phyloP scores from a whole-genome alignment of 1,140 invertebrate species.

The Chionoecetes opilio region DNA sequence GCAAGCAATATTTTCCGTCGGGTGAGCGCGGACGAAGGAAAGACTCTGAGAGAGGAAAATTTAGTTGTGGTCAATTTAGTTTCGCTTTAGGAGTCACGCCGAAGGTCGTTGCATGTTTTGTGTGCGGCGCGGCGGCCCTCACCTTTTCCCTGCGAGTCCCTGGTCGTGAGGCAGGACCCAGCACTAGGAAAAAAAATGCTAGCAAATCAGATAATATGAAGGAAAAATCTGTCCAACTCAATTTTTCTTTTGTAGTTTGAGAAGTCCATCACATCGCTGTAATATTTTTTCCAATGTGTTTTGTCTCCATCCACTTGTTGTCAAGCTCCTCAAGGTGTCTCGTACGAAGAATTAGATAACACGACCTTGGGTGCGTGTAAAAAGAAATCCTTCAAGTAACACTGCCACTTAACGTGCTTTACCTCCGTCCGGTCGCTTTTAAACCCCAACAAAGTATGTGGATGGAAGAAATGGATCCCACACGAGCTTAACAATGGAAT shows the following conservation, averaged over 20 bases:
- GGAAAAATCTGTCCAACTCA: neutral
- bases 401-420: too few relatives aligned
- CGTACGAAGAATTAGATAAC: too few relatives aligned
- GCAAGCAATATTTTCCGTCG: neutral
- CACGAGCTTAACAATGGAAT: too few relatives aligned
- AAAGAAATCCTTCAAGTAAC: too few relatives aligned
- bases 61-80: constrained; percentile 20
- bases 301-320: neutral
- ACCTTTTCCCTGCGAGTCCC: neutral
- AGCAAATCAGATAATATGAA: neutral
- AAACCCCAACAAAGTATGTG: too few relatives aligned
- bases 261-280: too few relatives aligned
- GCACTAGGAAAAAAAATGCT: neutral
- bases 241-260: neutral
- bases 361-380: too few relatives aligned
- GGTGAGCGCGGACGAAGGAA: constrained; percentile 4
- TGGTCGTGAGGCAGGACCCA: neutral
- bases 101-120: neutral
- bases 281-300: neutral
- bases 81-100: neutral
- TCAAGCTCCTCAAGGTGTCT: neutral
- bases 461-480: too few relatives aligned
- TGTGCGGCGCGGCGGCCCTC: neutral
- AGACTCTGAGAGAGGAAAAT: neutral
- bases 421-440: too few relatives aligned